Evolutionary conservation across 2,888 invertebrate species (phyloP), one percentile per base, ranked within the genome.

Genomic region (Caradrina clavipalpis): DNA sequence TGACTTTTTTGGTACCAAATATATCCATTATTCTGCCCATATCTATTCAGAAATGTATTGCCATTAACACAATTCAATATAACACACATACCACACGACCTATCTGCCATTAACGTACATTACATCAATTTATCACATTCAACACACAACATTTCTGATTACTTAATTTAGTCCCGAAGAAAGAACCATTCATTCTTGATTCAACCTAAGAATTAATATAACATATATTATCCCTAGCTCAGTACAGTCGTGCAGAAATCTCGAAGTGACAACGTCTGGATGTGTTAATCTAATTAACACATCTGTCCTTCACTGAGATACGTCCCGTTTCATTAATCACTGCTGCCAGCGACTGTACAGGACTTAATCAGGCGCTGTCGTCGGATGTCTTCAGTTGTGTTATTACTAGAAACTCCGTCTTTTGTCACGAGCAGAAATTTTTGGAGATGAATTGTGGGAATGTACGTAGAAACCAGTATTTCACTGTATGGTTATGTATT

Each of bases 261-360:
- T 84, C 85, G 80, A 83, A 82, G 69, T 83, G 84, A 87, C 82
- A 84, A 73, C 79, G 78, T 76, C 82, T 80, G 78, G 83, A 83
- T 82, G 88, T 87, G 89, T 86, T 87, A 86, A 91, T 91, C 88
- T 91, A 92, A 92, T 92, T 92, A 92, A 90, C 92, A 88, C 90
- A 88, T 88, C 89, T 89, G 90, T 88, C 89, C 88, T 86, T 86
- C 85, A 84, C 68, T 80, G 76, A 69, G 84, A 82, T 86, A 82
- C 84, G 82, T 87, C 84, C 79, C 78, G 86, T 88, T 88, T 87
- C 92, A 92, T 92, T 92, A 92, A 92, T 92, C 92, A 91, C 88
- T 86, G 85, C 87, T 83, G 85, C 82, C 81, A 63, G 64, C 69
- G 69, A 61, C 79, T 81, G 83, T 85, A 83, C 83, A 82, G 75